phyloP scores from a whole-genome alignment of 2,888 invertebrate species.

The Trissoscelio sp. region DNA sequence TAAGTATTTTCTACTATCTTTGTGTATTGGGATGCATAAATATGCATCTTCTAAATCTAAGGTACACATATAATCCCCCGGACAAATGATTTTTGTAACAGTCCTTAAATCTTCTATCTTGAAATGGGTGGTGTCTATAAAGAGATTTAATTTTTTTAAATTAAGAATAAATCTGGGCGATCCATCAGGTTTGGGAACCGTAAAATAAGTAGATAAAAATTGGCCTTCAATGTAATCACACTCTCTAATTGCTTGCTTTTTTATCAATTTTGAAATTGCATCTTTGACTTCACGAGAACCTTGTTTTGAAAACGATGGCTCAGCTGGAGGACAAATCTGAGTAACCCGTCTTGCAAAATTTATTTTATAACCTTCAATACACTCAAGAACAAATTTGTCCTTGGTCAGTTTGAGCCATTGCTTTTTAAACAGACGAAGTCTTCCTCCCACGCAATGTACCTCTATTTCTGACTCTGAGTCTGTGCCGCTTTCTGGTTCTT shows the following conservation, averaged over 20 bases:
- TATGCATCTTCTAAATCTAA: conserved; percentile 68
- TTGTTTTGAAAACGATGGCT: conserved; percentile 26
- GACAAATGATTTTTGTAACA: conserved; percentile 53
- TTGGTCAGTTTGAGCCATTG: conserved; percentile 18
- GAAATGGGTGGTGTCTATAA: conserved; percentile 40
- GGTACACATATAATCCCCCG: conserved; percentile 62
- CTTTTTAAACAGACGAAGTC: conserved; percentile 11
- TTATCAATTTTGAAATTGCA: conserved; percentile 11
- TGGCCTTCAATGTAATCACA: conserved; percentile 5
- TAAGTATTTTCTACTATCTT: conserved; percentile 69
- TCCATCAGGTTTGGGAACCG: conserved; percentile 62
- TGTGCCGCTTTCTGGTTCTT: background rate
- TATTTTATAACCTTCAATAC: conserved; percentile 43
- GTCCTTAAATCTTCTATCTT: conserved; percentile 29
- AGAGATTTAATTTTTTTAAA: conserved; percentile 6
- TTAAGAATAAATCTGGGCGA: conserved; percentile 41
- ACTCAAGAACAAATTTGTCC: conserved; percentile 28
- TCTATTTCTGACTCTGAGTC: conserved; percentile 30
- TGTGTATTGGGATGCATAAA: conserved; percentile 68
- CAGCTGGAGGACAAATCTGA: conserved; percentile 1
- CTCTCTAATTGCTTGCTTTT: conserved; percentile 9
- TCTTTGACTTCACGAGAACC: background rate
- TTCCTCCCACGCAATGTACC: conserved; percentile 26
- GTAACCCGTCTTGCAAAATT: conserved; percentile 1
- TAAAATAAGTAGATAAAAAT: conserved; percentile 47